Percentiles rank a stretch among this genome's conserved stretches.
Conservation (phyloP, 1,140 invertebrate genomes). For the Dolichoris vasculosae region DNA sequence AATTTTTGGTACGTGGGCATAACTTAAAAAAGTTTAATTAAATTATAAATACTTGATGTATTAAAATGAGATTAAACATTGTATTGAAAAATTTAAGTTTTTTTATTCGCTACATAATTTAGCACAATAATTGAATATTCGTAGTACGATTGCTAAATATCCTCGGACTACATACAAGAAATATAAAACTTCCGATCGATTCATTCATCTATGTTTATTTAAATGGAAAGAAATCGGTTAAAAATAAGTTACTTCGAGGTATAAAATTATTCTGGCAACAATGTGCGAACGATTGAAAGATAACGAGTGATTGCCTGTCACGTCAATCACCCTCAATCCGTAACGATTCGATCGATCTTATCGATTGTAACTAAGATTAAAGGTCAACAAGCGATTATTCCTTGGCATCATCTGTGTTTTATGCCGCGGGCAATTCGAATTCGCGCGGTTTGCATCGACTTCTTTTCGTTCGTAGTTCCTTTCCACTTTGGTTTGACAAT, state of each 20-base stretch:
- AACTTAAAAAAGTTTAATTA: too few species aligned
- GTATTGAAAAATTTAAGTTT: too few species aligned
- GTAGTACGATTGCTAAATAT: too few species aligned
- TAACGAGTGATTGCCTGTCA: not conserved
- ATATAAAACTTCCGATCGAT: too few species aligned
- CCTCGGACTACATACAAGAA: too few species aligned
- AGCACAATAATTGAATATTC: too few species aligned
- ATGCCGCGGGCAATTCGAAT: slow-evolving; percentile 17
- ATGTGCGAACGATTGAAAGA: slow-evolving; percentile 14
- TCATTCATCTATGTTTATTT: not conserved
- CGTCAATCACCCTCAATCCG: not conserved
- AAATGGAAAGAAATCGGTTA: slow-evolving; percentile 1
- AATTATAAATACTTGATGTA: too few species aligned
- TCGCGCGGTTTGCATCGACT: too few species aligned
- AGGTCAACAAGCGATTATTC: slow-evolving; percentile 46
- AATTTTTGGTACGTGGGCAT: too few species aligned
- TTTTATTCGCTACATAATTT: too few species aligned
- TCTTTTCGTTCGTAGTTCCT: not conserved
- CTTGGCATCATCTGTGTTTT: slow-evolving; percentile 46
- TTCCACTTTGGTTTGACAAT: not conserved
- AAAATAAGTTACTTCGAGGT: not conserved
- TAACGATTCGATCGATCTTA: slow-evolving; percentile 33
- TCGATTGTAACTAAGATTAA: slow-evolving; percentile 35
- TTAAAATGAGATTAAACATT: too few species aligned
- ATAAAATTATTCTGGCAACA: slow-evolving; percentile 14